A percentile compares a stretch with the other conserved stretches of the same genome.
Evolutionary conservation across 2,888 invertebrate species (phyloP).

Genomic region (Xestoiulus laeticollis): DNA sequence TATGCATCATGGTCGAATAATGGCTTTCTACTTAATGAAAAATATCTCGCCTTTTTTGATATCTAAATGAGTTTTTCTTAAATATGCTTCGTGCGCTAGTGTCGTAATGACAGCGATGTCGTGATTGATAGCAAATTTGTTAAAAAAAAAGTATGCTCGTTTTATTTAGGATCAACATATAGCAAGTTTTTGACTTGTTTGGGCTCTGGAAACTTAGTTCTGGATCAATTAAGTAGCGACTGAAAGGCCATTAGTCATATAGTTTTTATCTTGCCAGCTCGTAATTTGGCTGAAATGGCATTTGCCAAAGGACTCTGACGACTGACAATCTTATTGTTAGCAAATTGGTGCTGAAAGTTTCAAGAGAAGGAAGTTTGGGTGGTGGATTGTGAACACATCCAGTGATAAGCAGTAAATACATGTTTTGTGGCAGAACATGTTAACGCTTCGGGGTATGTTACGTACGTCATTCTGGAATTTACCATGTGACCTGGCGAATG

Average conservation of each 20-base stretch:
- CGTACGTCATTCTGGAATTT: no score
- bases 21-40: conserved; percentile 25
- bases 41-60: conserved; percentile 30
- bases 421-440: no score
- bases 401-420: no score
- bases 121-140: conserved; percentile 29
- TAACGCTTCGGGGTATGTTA: no score
- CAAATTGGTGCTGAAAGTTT: no score
- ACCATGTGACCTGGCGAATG: no score
- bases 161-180: neutral
- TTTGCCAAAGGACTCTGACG: neutral
- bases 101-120: neutral
- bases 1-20: conserved; percentile 28
- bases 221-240: conserved; percentile 10
- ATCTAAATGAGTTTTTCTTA: conserved; percentile 22
- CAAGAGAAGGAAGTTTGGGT: no score
- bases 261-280: neutral
- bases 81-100: neutral
- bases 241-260: conserved; percentile 32
- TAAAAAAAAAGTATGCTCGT: neutral
- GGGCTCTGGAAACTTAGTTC: neutral
- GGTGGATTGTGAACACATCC: no score
- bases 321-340: neutral
- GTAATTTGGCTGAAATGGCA: neutral
- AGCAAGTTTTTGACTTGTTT: neutral